Evolutionary conservation across 2,113 vertebrate species (phyloP), one percentile per base, ranked within the genome.

Genomic region (Melanostigma gelatinosum): DNA sequence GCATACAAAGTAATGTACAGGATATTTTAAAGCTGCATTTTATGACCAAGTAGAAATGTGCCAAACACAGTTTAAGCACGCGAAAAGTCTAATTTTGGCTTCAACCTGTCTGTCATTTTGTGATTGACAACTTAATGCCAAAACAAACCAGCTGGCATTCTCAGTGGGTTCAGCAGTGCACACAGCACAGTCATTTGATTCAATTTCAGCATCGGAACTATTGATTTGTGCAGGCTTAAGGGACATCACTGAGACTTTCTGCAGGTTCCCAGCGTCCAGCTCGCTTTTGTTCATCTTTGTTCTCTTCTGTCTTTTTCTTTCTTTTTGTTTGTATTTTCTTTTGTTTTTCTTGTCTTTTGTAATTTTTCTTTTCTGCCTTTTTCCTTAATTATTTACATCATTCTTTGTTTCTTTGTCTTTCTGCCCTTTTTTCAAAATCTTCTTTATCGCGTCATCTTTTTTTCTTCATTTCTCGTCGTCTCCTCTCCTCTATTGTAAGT

Each of bases 161-260:
- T 24, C 34, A 3, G 32, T 4, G 44, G 20, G 27, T 40, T 57
- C 7, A 27, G 8, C 27, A 34, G 13, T 38, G 38, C 48, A 22
- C 38, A 22, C 8, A 11, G 46, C 4, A 55, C n/a, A 44, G 58
- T 50, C 4, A 38, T 60, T 62, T 66, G n/a, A n/a, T 68, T 63
- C 9, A 4, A 24, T 55, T 55, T 48, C 62, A 18, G 0, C 10
- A 11, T 72, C 42, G 61, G 13, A 61, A 27, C 18, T 15, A 16
- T 10, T n/a, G 77, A 80, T 80, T 55, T 63, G 48, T 80, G 57
- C 77, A 11, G 68, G 11, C 48, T 32, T 52, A n/a, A 74, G 70
- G 8, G 64, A 4, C 42, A 0, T 52, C 58, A 0, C 52, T 2
- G 22, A 38, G 10, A 10, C 38, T 20, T n/a, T 57, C 29, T 32